Base-by-base conservation (phyloP, 2,888 invertebrate genomes). In the Epiblema foenella region DNA sequence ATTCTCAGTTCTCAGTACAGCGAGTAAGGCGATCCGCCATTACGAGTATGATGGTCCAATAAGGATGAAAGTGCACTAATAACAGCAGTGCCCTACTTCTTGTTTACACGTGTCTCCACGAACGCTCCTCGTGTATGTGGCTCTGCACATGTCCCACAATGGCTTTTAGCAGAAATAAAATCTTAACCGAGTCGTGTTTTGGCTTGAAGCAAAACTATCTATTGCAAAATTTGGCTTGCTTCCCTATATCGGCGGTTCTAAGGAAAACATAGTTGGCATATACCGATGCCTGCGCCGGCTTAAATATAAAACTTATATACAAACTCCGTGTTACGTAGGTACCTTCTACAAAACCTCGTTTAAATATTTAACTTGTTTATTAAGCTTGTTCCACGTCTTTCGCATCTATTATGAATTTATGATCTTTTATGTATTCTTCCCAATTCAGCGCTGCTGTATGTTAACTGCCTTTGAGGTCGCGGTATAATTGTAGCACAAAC, bases 391-490 rank as follows among this genome's bases (percentile, higher is more conserved):
- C 17, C 60, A 60, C 58, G 58, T 69, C 29, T 52, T 49, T 65
- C n/a, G 18, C 52, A 24, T 60, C 52, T 59, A 29, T 59, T 68
- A 39, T 60, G 60, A 37, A 52, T 11, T 59, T 68, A 39, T 60
- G 60, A 37, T 59, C n/a, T 33, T 51, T 74, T 81, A 77, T 80
- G 74, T 79, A 75, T 75, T 76, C 77, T 80, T 75, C 73, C 79
- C 75, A 81, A 81, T 81, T 79, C 74, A 77, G 80, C 69, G 39
- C 69, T 67, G 42, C 33, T 42, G 46, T 12, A 56, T 39, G 66
- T 80, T 77, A 75, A 76, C 71, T 73, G 74, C 70, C 79, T 76
- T 75, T 79, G 75, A 80, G 81, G 81, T 76, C 78, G 75, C 67
- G 76, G 74, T 77, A 78, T 76, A 74, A 74, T 65, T 69, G 54